These are phyloP conservation scores for Rhamphomyia laevipes DNA, from an alignment of 2,888 invertebrate species.

Conservation along the genomic window DNA sequence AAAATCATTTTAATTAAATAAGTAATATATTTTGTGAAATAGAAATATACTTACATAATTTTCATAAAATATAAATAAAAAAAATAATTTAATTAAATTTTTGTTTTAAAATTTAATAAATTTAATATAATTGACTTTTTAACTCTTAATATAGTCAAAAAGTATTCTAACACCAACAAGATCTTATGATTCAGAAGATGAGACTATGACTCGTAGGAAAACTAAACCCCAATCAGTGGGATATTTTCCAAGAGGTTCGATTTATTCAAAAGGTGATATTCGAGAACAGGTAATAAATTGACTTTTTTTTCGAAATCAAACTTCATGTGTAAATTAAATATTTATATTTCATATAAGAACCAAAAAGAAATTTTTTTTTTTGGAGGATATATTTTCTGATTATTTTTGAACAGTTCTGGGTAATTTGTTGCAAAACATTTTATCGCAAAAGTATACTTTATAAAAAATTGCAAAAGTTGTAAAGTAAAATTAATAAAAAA, in stretches of 20 bases:
- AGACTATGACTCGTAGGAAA: constrained; percentile 59
- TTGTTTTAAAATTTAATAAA: not conserved
- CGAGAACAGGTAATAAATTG: constrained; percentile 56
- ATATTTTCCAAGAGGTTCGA: constrained; percentile 34
- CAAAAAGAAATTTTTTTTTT: too few relatives aligned
- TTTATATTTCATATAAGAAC: too few relatives aligned
- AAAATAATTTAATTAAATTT: not conserved
- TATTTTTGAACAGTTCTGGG: too few relatives aligned
- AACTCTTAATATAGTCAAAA: constrained; percentile 43
- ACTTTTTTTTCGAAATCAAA: too few relatives aligned
- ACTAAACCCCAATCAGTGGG: constrained; percentile 44
- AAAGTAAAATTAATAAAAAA: too few relatives aligned
- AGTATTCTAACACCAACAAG: constrained; percentile 53
- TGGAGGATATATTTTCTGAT: too few relatives aligned
- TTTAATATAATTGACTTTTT: not conserved
- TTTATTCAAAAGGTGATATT: constrained; percentile 75
- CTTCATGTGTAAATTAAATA: too few relatives aligned
- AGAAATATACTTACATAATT: not conserved
- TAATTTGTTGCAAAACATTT: too few relatives aligned
- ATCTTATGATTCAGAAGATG: constrained; percentile 72
- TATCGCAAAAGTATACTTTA: too few relatives aligned
- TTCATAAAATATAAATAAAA: constrained; percentile 16
- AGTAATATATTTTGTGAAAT: not conserved
- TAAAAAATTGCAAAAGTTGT: too few relatives aligned
- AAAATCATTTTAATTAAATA: constrained; percentile 1